Evolutionary conservation across 1,140 invertebrate genomes (phyloP).

Genomic region (Epicauta chinensis): DNA sequence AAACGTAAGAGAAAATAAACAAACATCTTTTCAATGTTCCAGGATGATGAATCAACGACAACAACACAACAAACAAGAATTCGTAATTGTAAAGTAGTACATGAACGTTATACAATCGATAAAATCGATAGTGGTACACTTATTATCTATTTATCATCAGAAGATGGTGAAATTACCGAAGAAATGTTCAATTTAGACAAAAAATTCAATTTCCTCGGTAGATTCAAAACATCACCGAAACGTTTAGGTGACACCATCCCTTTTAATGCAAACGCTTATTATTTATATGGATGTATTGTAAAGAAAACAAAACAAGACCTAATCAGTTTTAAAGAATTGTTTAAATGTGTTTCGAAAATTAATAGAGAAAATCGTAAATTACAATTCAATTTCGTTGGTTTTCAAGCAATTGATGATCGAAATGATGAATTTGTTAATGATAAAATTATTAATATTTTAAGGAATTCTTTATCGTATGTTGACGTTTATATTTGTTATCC

Average conservation of each 20-base stretch:
- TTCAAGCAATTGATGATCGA: constrained; percentile 19
- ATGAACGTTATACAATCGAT: constrained; percentile 15
- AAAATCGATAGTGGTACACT: constrained; percentile 27
- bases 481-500: constrained; percentile 21
- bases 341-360: constrained; percentile 24
- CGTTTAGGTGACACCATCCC: constrained; percentile 4
- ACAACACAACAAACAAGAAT: neutral
- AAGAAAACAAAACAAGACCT: constrained; percentile 17
- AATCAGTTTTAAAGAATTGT: constrained; percentile 22
- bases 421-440: constrained; percentile 20
- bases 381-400: constrained; percentile 20
- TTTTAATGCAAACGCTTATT: constrained; percentile 13
- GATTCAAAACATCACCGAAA: constrained; percentile 11
- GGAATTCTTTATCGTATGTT: constrained; percentile 19
- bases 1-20: neutral
- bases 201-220: constrained; percentile 25
- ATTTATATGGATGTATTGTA: constrained; percentile 29
- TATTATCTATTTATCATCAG: constrained; percentile 32
- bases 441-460: constrained; percentile 29
- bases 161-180: constrained; percentile 23
- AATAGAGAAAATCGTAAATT: constrained; percentile 20
- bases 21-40: neutral
- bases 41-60: neutral
- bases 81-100: constrained; percentile 22
- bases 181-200: constrained; percentile 27